phyloP scores from a whole-genome alignment of 2,113 vertebrate genomes.

The Ceyx melanurus region DNA sequence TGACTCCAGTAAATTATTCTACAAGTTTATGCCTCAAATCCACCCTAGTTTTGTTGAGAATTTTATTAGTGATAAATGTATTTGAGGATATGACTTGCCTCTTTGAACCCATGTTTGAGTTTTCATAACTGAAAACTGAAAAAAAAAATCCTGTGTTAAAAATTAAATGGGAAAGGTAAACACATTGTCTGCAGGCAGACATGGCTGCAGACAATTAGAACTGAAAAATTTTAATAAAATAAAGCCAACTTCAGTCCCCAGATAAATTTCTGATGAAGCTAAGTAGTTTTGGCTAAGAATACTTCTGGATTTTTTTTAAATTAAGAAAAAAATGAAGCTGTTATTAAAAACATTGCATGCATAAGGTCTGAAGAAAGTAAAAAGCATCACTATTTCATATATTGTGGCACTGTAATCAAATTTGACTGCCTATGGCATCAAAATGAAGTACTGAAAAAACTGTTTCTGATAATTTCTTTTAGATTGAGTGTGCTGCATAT shows the following conservation, averaged over 20 bases:
- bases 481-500: not conserved
- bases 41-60: not conserved
- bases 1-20: not conserved
- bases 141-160: not conserved
- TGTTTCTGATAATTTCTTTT: not conserved
- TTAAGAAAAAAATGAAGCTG: not conserved
- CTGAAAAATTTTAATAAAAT: not conserved
- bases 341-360: not conserved
- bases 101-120: not conserved
- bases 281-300: not conserved
- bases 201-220: not conserved
- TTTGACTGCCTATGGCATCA: not conserved
- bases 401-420: not conserved
- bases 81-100: not conserved
- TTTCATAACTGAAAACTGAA: not conserved
- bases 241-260: not conserved
- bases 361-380: not conserved
- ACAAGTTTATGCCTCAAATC: not conserved
- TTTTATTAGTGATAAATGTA: constrained; percentile 17
- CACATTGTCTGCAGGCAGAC: not conserved
- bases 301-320: not conserved
- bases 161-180: not conserved
- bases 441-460: not conserved
- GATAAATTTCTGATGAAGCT: not conserved
- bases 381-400: not conserved